Base-by-base conservation (phyloP, 1,140 invertebrate species). In the Akabosia matsudoensis region DNA sequence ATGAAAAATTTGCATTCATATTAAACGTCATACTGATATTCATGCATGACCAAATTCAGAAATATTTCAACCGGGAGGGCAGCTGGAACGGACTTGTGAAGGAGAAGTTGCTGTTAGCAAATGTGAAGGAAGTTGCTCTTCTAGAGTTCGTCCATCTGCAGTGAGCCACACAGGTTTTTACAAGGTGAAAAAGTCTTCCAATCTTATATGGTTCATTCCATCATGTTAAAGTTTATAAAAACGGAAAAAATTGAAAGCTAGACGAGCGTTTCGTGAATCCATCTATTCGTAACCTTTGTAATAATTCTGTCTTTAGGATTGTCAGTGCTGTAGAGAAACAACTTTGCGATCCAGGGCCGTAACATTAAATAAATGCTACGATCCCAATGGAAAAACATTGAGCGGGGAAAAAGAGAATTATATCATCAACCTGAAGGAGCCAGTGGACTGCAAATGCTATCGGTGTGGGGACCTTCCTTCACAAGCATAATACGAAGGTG, bases 71-170 rank as follows among this genome's bases (percentile, higher is more conserved):
- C 92, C 94, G 77, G 85, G 90, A 83, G 93, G 93, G 28, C 85
- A 90, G 76, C 85, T 96, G 80, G 88, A 91, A 80, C 87, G 93
- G 82, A 94, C 92, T 4, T 97, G 94, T 83, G 94, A 92, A 84
- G 93, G 92, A 16, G 93, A 95, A 84, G 88, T 96, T 22, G 89
- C 88, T 28, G 92, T 94, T 3, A 85, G 82, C 76, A 86, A 85
- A 78, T 95, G 93, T 82, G 94, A 97, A 86, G 94, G 94, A 33
- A 90, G 91, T 77, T 97, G 94, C 82, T 91, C 88, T 79, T 96
- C 94, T 76, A 93, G 95, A 86, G 92, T 96, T 31, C 92, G 95
- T 83, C 94, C 94, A 0, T 95, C 93, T 76, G 92, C 95, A 18
- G 89, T 92, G 45, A 92, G 93, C 14, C 89, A 92, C 13, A 93